Conservation (phyloP, 2,797 vertebrate genomes). For the Anableps anableps region DNA sequence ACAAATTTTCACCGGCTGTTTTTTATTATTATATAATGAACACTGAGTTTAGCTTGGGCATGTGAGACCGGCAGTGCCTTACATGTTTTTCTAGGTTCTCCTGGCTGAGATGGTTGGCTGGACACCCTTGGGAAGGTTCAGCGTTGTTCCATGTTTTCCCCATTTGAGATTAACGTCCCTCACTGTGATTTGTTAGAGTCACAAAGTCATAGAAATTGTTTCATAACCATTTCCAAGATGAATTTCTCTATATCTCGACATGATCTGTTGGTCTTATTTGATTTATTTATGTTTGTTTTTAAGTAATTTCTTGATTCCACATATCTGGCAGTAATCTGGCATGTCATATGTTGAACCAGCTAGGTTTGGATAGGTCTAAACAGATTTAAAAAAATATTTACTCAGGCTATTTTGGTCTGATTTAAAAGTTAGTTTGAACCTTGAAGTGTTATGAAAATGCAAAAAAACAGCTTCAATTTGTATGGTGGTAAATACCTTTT, state of each 20-base stretch:
- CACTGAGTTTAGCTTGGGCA: not conserved
- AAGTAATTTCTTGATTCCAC: not conserved
- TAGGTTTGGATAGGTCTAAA: not conserved
- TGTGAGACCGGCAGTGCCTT: not conserved
- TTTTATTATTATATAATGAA: not conserved
- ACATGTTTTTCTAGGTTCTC: not conserved
- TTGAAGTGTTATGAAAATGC: not conserved
- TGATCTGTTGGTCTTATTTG: not conserved
- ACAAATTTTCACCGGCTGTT: not conserved
- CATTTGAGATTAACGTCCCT: not conserved
- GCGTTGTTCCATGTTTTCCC: not conserved
- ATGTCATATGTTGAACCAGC: not conserved
- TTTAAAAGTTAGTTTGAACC: not conserved
- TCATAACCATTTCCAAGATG: not conserved
- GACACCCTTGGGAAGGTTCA: not conserved
- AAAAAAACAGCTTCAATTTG: not conserved
- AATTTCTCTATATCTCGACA: not conserved
- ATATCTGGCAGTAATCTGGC: not conserved
- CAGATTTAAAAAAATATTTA: not conserved
- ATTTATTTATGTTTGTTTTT: not conserved
- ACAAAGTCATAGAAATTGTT: not conserved
- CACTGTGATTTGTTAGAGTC: not conserved
- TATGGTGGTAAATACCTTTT: not conserved
- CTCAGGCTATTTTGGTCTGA: not conserved
- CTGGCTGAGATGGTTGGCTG: too few species aligned